Evolutionary conservation across 2,888 invertebrate genomes (phyloP), one percentile per base, ranked within the genome.

Genomic region (Lycaena phlaeas): DNA sequence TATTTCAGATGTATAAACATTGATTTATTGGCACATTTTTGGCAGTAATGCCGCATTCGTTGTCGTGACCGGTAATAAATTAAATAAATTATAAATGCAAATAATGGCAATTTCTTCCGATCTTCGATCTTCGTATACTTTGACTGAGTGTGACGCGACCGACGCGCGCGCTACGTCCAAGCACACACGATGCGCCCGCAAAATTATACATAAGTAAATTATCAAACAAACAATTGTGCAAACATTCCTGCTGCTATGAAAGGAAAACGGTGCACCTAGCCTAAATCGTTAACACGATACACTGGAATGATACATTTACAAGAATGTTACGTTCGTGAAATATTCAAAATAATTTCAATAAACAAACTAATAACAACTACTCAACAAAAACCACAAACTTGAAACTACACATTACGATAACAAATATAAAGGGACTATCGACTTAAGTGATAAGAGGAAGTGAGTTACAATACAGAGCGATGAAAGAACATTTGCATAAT

Each of bases 281-380:
- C 79, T 81, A 81, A 73, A 61, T 68, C 31, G 29, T 79, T 79
- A 78, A 81, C 73, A 75, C 63, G 69, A 68, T 76, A 79, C 64
- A 79, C 72, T 84, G 82, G 82, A 84, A 84, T 84, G 82, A 81
- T 82, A 81, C 67, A 73, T 78, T 78, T 75, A 72, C 59, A 75
- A 82, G 82, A 82, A 82, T 82, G 82, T 81, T 70, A 64, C 67
- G 69, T 74, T 71, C 57, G 66, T 66, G 53, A 48, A 64, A 61
- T 65, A 54, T 49, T 52, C 48, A 51, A 46, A 43, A 49, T 48
- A 52, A 49, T 53, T 48, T 48, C 41, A 49, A 49, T 44, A 34
- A 49, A 46, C 43, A 49, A 53, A 50, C 45, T 51, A 49, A 47
- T 48, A 48, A 47, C 14, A 54, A 49, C 45, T 51, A 54, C 51